These are phyloP conservation scores for Tachina fera DNA, from an alignment of 2,888 invertebrate species.

Conservation along the genomic window DNA sequence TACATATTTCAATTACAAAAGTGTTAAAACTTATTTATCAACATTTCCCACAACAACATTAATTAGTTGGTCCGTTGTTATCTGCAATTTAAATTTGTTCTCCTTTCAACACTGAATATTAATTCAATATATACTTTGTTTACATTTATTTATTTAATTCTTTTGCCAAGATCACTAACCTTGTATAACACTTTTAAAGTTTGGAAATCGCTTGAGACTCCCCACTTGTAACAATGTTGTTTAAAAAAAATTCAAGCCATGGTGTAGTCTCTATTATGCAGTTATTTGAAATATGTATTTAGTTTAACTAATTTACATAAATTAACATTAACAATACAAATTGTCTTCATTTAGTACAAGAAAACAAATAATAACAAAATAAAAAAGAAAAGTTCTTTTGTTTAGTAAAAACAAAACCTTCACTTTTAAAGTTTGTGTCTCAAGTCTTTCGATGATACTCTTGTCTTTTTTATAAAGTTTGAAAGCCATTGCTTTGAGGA, in stretches of 20 bases:
- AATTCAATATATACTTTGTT: constrained; percentile 1
- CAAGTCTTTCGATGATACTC: constrained; percentile 14
- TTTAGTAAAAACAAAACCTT: background rate
- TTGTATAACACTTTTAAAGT: constrained; percentile 14
- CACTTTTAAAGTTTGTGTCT: constrained; percentile 33
- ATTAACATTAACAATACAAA: background rate
- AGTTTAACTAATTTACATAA: constrained; percentile 5
- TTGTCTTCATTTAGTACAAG: background rate
- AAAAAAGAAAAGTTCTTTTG: background rate
- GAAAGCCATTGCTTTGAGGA: background rate
- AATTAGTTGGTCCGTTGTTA: too few relatives aligned
- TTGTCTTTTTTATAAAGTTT: background rate
- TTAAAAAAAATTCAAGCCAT: constrained; percentile 3
- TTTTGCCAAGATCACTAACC: constrained; percentile 13
- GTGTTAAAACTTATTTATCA: background rate
- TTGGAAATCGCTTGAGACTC: background rate
- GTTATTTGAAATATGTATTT: constrained; percentile 14
- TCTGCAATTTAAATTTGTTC: too few relatives aligned
- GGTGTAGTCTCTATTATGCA: background rate
- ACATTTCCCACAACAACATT: background rate
- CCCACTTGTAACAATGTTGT: background rate
- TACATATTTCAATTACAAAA: background rate
- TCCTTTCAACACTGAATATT: too few relatives aligned
- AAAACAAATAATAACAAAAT: background rate
- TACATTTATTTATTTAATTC: background rate